phyloP scores from a whole-genome alignment of 2,888 invertebrate species.

The Chrysina gloriosa region DNA sequence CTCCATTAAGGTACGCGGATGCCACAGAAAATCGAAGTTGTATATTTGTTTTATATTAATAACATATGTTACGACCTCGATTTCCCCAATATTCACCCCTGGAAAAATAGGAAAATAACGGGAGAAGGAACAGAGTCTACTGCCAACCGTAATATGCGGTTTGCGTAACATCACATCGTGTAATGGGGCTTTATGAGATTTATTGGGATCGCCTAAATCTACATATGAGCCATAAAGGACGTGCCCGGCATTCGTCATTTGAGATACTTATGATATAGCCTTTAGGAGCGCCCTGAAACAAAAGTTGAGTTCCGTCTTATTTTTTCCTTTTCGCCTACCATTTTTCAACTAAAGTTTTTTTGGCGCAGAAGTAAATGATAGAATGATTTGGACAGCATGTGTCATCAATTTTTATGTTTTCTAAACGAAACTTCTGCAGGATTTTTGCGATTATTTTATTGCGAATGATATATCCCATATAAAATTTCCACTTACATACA shows the following conservation, averaged over 20 bases:
- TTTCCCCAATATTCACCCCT: background rate
- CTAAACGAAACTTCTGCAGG: constrained; percentile 11
- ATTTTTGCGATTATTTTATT: background rate
- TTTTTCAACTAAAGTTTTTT: constrained; percentile 25
- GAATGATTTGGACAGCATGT: constrained; percentile 37
- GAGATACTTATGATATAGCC: constrained; percentile 33
- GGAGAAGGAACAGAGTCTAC: constrained; percentile 28
- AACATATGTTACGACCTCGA: background rate
- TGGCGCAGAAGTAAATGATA: constrained; percentile 28
- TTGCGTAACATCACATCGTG: constrained; percentile 44
- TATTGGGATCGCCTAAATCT: constrained; percentile 41
- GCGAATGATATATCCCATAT: background rate
- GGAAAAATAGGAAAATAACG: background rate
- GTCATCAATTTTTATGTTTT: constrained; percentile 19
- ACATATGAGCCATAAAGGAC: constrained; percentile 42
- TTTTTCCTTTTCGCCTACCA: constrained; percentile 15
- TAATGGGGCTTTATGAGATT: constrained; percentile 45
- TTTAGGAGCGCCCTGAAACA: constrained; percentile 12
- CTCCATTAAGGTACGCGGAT: constrained; percentile 12
- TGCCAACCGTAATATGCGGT: constrained; percentile 42
- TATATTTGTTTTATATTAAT: constrained; percentile 35
- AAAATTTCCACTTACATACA: constrained; percentile 1
- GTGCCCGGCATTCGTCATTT: constrained; percentile 41
- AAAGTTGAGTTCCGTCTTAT: constrained; percentile 13
- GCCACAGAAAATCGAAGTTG: constrained; percentile 13